Conservation (phyloP, 2,113 vertebrate species). For the Beaufortia kweichowensis region DNA sequence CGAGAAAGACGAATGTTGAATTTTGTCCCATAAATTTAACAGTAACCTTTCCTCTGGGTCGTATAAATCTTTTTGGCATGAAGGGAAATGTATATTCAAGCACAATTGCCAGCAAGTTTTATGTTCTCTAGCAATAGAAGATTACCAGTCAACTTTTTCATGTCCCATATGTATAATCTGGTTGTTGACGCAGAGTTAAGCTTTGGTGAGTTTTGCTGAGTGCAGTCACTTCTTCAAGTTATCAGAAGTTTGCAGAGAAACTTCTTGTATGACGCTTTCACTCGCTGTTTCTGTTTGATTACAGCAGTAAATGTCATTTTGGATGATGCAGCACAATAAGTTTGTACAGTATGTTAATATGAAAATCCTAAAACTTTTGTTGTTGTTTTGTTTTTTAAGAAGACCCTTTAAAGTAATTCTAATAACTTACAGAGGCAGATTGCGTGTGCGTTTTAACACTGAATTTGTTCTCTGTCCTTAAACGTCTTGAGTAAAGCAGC, state of each 20-base stretch:
- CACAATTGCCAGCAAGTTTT: slow-evolving; percentile 54
- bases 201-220: slow-evolving; percentile 65
- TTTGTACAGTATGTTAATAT: slow-evolving; percentile 10
- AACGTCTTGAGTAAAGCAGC: slow-evolving; percentile 6
- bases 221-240: slow-evolving; percentile 64
- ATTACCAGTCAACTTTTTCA: slow-evolving; percentile 59
- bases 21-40: slow-evolving; percentile 62
- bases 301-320: slow-evolving; percentile 61
- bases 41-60: slow-evolving; percentile 57
- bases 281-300: slow-evolving; percentile 68
- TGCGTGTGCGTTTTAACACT: slow-evolving; percentile 19
- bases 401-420: slow-evolving; percentile 2
- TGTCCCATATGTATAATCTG: slow-evolving; percentile 64
- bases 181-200: slow-evolving; percentile 71
- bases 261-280: slow-evolving; percentile 55
- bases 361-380: neutral
- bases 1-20: slow-evolving; percentile 69
- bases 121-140: slow-evolving; percentile 44
- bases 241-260: slow-evolving; percentile 64
- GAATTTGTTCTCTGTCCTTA: neutral
- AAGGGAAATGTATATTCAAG: slow-evolving; percentile 42
- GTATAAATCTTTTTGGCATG: slow-evolving; percentile 66
- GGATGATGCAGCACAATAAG: slow-evolving; percentile 25
- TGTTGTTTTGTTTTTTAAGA: slow-evolving; percentile 9
- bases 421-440: slow-evolving; percentile 17